These are phyloP conservation scores for Dicyrtomina minuta DNA, from an alignment of 2,888 invertebrate genomes.

Conservation along the genomic window DNA sequence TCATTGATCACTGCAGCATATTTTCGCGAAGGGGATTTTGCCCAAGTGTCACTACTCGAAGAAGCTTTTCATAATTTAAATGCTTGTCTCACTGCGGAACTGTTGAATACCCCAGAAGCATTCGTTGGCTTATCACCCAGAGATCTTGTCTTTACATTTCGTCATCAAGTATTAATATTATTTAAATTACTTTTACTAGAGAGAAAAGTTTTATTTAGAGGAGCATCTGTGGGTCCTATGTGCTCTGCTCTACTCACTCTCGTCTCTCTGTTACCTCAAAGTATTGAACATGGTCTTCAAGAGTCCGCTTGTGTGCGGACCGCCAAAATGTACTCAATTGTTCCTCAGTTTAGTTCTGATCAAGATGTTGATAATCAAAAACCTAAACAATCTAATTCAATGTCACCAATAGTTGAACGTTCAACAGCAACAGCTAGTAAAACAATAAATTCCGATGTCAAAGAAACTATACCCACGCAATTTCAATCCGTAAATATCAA, in stretches of 20 bases:
- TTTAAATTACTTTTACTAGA: slow-evolving; percentile 91
- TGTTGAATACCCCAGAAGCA: slow-evolving; percentile 62
- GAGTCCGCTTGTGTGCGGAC: slow-evolving; percentile 78
- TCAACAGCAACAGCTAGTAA: too few relatives aligned
- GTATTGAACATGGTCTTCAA: slow-evolving; percentile 79
- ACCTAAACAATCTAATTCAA: too few relatives aligned
- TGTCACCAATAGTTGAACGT: too few relatives aligned
- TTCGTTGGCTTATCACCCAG: slow-evolving; percentile 76
- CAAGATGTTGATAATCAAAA: too few relatives aligned
- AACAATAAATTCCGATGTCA: too few relatives aligned
- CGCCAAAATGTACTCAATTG: slow-evolving; percentile 71
- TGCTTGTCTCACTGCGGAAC: slow-evolving; percentile 68
- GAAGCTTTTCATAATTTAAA: slow-evolving; percentile 92
- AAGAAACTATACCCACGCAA: too few relatives aligned
- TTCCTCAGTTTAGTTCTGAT: slow-evolving; percentile 64
- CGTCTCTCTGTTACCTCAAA: slow-evolving; percentile 84
- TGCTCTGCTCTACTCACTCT: slow-evolving; percentile 84
- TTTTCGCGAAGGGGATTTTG: slow-evolving; percentile 92
- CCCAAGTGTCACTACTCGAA: slow-evolving; percentile 79
- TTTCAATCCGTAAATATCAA: too few relatives aligned
- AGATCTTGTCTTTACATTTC: slow-evolving; percentile 79
- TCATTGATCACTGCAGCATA: slow-evolving; percentile 95
- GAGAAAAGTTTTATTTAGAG: slow-evolving; percentile 84
- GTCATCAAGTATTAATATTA: slow-evolving; percentile 85
- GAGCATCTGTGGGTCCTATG: slow-evolving; percentile 86